These are phyloP conservation scores for Hylia prasina DNA, from an alignment of 2,113 vertebrate genomes.

Conservation along the genomic window DNA sequence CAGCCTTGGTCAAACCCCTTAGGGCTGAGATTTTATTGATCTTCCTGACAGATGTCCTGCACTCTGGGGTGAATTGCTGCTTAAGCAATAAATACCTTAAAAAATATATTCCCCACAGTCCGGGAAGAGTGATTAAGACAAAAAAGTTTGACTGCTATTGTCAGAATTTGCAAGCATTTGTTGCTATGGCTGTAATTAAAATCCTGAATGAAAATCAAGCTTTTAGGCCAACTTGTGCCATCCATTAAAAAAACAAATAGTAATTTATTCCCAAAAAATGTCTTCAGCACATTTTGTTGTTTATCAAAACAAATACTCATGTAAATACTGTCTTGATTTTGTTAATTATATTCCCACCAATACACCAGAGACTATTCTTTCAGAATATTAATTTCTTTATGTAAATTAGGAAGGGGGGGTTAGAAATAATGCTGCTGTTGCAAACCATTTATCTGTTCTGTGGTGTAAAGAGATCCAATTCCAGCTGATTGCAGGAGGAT, in stretches of 20 bases:
- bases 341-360: slow-evolving; percentile 22
- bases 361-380: not conserved
- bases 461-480: not conserved
- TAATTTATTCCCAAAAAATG: not conserved
- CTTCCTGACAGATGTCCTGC: not conserved
- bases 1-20: not conserved
- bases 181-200: slow-evolving; percentile 20
- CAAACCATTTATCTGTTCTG: not conserved
- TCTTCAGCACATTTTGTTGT: slow-evolving; percentile 11
- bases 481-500: not conserved
- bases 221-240: not conserved
- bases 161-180: not conserved
- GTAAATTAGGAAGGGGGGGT: not conserved
- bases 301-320: slow-evolving; percentile 25
- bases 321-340: slow-evolving; percentile 27
- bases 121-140: not conserved
- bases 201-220: slow-evolving; percentile 12
- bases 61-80: not conserved
- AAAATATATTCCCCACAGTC: not conserved
- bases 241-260: not conserved
- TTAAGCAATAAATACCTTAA: not conserved
- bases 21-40: not conserved
- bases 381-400: slow-evolving; percentile 20
- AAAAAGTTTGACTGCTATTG: not conserved
- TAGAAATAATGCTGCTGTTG: not conserved